These are phyloP conservation scores for Lepus timidus DNA, from an alignment of 2,113 vertebrate species.

Conservation along the genomic window DNA sequence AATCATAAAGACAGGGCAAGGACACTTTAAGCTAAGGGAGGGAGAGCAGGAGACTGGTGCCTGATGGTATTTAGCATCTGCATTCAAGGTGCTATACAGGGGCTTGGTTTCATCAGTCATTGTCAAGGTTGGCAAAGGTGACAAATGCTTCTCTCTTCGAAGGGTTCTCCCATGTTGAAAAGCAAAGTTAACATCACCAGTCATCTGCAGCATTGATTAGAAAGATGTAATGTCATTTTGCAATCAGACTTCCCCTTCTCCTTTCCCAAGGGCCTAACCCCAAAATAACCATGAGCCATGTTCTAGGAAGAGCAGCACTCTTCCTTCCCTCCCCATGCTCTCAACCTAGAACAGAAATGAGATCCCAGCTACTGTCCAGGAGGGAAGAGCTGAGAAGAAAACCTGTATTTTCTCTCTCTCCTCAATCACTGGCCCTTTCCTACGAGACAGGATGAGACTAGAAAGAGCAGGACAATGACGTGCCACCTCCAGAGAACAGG, in stretches of 20 bases:
- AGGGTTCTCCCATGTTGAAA: conserved; percentile 12
- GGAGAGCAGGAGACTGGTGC: too few species aligned
- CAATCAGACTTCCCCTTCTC: not conserved
- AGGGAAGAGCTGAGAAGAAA: not conserved
- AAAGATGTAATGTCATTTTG: not conserved
- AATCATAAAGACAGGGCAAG: too few species aligned
- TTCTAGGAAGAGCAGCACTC: not conserved
- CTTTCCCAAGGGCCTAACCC: not conserved
- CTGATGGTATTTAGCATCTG: too few species aligned
- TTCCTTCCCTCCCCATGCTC: not conserved
- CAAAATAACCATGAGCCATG: not conserved
- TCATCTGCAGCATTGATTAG: not conserved
- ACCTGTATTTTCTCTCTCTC: not conserved
- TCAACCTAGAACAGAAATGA: not conserved
- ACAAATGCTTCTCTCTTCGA: not conserved
- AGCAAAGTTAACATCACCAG: not conserved
- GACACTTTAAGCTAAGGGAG: too few species aligned
- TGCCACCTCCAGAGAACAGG: not conserved
- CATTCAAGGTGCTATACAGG: too few species aligned
- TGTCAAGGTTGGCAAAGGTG: not conserved
- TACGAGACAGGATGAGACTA: not conserved
- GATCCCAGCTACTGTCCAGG: not conserved
- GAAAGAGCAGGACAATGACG: not conserved
- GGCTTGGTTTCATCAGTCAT: too few species aligned
- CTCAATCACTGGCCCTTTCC: not conserved